phyloP scores from a whole-genome alignment of 1,140 invertebrate species.

The Drepana arcuata region DNA sequence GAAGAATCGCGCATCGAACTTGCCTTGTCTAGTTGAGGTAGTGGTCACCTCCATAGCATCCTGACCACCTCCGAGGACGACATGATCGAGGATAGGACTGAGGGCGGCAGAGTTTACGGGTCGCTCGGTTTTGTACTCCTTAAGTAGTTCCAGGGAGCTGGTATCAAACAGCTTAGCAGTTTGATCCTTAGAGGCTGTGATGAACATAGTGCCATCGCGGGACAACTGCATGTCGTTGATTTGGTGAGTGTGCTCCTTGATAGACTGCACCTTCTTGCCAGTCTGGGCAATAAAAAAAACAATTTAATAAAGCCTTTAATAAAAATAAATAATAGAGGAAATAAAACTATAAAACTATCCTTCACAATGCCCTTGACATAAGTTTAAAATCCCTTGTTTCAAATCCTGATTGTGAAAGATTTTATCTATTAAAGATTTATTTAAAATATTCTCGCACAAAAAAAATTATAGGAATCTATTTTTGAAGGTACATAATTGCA shows the following conservation, averaged over 20 bases:
- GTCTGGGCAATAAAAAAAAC: constrained; percentile 76
- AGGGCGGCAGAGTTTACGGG: constrained; percentile 97
- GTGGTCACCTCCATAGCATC: constrained; percentile 99
- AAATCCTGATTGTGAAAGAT: no score
- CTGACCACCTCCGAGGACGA: constrained; percentile 96
- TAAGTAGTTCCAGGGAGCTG: constrained; percentile 86
- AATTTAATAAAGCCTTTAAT: constrained; percentile 7
- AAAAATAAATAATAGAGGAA: no score
- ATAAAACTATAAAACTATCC: no score
- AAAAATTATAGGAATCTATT: no score
- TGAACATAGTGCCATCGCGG: constrained; percentile 95
- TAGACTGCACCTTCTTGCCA: constrained; percentile 83
- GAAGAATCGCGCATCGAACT: constrained; percentile 99
- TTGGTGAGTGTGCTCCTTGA: constrained; percentile 85
- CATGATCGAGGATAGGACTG: constrained; percentile 94
- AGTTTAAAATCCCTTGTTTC: no score
- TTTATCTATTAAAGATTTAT: no score
- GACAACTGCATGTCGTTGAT: constrained; percentile 98
- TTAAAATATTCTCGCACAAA: no score
- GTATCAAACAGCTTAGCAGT: constrained; percentile 96
- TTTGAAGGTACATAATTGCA: no score
- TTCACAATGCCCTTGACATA: no score
- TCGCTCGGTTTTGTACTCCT: constrained; percentile 96
- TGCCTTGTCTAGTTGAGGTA: constrained; percentile 94
- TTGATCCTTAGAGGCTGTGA: constrained; percentile 95